Conservation (phyloP, 2,113 vertebrate genomes). For the Etheostoma spectabile region DNA sequence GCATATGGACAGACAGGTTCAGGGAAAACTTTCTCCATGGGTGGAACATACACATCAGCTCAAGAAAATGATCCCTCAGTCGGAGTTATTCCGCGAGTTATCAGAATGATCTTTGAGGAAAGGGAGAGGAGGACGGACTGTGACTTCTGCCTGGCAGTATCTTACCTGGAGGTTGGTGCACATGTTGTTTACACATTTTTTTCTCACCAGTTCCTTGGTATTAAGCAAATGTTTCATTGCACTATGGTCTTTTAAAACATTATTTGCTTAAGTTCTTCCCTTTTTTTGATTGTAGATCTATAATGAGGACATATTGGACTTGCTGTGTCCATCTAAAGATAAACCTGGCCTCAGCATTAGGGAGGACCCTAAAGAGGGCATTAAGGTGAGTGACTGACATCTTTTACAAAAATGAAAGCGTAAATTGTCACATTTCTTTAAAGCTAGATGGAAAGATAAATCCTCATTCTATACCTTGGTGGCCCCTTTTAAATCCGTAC, state of each 20-base stretch:
- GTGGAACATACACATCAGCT: slow-evolving; percentile 91
- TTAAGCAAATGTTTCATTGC: neutral
- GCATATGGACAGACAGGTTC: slow-evolving; percentile 97
- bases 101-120: slow-evolving; percentile 89
- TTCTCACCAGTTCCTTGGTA: neutral
- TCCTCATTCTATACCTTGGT: neutral
- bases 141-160: slow-evolving; percentile 89
- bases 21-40: slow-evolving; percentile 98
- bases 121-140: slow-evolving; percentile 84
- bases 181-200: neutral
- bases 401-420: neutral
- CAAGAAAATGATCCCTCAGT: slow-evolving; percentile 91
- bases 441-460: neutral
- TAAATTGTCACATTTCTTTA: neutral
- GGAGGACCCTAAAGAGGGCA: slow-evolving; percentile 96
- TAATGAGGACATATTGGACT: slow-evolving; percentile 96
- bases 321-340: slow-evolving; percentile 89
- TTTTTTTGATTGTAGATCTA: slow-evolving; percentile 88
- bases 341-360: slow-evolving; percentile 89
- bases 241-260: neutral
- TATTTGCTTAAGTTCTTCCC: neutral
- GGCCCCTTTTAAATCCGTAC: neutral
- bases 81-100: slow-evolving; percentile 94
- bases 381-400: slow-evolving; percentile 86
- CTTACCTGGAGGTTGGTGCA: slow-evolving; percentile 92